Base-by-base conservation (phyloP, 2,888 invertebrate species). In the Nymphalis urticae region DNA sequence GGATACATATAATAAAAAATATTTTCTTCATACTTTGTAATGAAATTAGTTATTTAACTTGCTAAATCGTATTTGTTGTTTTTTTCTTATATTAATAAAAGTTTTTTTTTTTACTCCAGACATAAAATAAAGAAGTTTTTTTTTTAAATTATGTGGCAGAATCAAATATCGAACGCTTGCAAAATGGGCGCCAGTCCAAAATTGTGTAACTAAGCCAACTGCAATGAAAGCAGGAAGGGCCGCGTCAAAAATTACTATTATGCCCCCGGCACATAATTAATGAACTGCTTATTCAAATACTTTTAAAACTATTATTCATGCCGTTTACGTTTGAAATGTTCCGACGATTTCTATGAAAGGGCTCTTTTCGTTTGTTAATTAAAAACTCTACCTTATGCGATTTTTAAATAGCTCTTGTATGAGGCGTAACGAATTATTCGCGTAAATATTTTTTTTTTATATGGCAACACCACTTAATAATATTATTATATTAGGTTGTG, bases 281-380 rank as follows among this genome's bases (percentile, higher is more conserved):
- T 92, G 92, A 92, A 90, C 87, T 86, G 88, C 88, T 89, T 92
- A 91, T 92, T 91, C 90, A 92, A 92, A 92, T 92, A 89, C 88
- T 88, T 92, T 92, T 89, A 88, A 91, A 92, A 92, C 92, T 91
- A 92, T 92, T 92, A 92, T 91, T 92, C 90, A 91, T 90, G 86
- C 88, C 89, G 88, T 92, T 92, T 91, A 89, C 85, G 86, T 92
- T 90, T 90, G 86, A 89, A 89, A 87, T 76, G 85, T 85, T 83
- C 92, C 92, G 92, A 89, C 88, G 79, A 82, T 86, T 88, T 85
- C 86, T 89, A 84, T 89, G 85, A 87, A 90, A 87, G 86, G 86
- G 83, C 82, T 82, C 82, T 84, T 86, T 85, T 75, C 78, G 78
- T 79, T 84, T 85, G 89, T 88, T 90, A 89, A 90, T 92, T 90